Base-by-base conservation (phyloP, 2,113 vertebrate genomes). In the Oncorhynchus keta region DNA sequence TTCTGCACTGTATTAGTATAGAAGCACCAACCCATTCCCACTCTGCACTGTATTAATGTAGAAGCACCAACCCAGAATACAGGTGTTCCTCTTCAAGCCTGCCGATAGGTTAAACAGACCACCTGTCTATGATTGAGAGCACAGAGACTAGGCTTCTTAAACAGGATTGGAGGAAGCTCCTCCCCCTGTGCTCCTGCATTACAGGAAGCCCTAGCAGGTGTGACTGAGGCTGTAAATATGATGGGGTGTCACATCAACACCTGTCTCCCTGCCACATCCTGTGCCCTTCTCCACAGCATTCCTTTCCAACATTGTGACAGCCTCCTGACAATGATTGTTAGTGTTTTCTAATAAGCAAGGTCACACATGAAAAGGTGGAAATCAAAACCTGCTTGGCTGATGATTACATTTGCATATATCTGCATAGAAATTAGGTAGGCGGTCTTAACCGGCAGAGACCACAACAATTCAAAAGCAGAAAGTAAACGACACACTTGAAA, bases 401-500 rank as follows among this genome's bases (percentile, higher is more conserved):
- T 39, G 79, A 84, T 55, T 73, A 77, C 39, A 89, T 93, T 91
- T 90, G 87, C 91, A 93, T 91, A 87, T 48, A 92, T 93, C 89
- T 91, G 84, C 88, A 91, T 91, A 79, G 66, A 90, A 88, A 91
- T 90, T 76, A 87, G 75, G 68, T 71, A 57, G 61, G 6, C 81
- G 79, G 86, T 82, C 86, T 87, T 82, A 85, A 11, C 83, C 73
- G 79, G 80, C 61, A 77, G 69, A 84, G 79, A 85, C 89, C 78
- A 55, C 9, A 62, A 73, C 67, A 74, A 86, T 11, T 45, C 39
- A 45, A 45, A 45, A 45, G 39, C 2, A 45, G 39, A 45, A 45
- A 45, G 8, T 45, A 2, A 11, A 39, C 39, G 39, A 9, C 39
- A 39, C 9, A 45, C 39, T 45, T 45, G 39, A 45, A 45, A 8